Evolutionary conservation across 1,140 invertebrate genomes (phyloP).

Genomic region (Drosophila jambulina): DNA sequence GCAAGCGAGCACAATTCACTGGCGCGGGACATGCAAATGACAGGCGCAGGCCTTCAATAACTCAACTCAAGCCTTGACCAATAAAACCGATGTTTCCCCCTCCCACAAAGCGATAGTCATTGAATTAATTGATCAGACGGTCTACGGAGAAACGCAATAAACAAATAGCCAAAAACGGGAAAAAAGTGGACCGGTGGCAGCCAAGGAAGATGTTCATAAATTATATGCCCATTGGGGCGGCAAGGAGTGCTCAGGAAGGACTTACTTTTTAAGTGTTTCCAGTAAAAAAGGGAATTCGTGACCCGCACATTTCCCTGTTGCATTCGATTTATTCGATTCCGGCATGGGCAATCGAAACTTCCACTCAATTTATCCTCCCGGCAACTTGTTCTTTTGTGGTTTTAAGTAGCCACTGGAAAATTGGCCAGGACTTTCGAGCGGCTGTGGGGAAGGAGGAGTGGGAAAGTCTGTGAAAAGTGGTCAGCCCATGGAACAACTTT

Average conservation of each 20-base stretch:
- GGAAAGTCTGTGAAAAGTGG: conserved; percentile 17
- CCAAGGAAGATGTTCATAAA: conserved; percentile 51
- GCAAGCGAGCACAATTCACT: conserved; percentile 45
- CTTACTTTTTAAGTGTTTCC: conserved; percentile 7
- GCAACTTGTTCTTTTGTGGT: conserved; percentile 55
- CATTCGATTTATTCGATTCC: conserved; percentile 49
- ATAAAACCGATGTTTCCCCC: conserved; percentile 32
- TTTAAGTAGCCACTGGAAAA: conserved; percentile 54
- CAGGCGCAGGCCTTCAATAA: conserved; percentile 52
- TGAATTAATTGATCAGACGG: conserved; percentile 72
- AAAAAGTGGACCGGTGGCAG: neutral
- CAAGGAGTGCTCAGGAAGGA: conserved; percentile 1
- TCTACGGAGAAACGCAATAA: conserved; percentile 42
- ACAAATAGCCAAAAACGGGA: conserved; percentile 45
- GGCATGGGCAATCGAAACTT: conserved; percentile 36
- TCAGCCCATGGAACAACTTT: conserved; percentile 36
- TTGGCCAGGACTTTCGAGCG: conserved; percentile 16
- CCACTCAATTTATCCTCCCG: conserved; percentile 62
- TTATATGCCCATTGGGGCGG: conserved; percentile 24
- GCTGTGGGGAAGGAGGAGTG: too few species aligned
- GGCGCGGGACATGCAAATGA: conserved; percentile 62
- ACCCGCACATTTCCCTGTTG: conserved; percentile 37
- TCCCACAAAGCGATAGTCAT: conserved; percentile 38
- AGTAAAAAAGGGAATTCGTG: conserved; percentile 2
- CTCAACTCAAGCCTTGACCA: conserved; percentile 43